Base-by-base conservation (phyloP, 2,113 vertebrate species). In the Nestor notabilis region DNA sequence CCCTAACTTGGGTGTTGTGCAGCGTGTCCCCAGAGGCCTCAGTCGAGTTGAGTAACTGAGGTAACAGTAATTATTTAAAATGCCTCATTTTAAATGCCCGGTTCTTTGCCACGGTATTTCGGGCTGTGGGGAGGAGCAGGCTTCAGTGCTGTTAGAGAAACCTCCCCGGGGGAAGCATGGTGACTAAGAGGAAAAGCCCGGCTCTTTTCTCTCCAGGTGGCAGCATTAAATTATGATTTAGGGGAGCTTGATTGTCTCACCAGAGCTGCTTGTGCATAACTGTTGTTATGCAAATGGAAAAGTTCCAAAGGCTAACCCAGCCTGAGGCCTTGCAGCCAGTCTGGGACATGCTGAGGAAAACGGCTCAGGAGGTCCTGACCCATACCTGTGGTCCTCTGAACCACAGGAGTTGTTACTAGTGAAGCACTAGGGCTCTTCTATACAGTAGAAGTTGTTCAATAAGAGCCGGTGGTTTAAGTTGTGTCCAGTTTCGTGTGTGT, bases 121-220 rank as follows among this genome's bases (percentile, higher is more conserved):
- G 17, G 46, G 78, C 82, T 91, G 90, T 49, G 31, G 58, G 55
- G 84, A 74, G 74, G 53, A 94, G 92, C 39, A 28, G 1, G 77
- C 78, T 86, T 58, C 19, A 2, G 41, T 15, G 4, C 64, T 87
- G 60, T 61, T 82, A 87, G 55, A 81, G 80, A 75, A 92, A 68
- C 80, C 92, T 92, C 80, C 76, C 79, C 1, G 44, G 72, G 89
- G 90, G n/a, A 83, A 56, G 70, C 90, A 13, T 18, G 37, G 88
- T 96, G 95, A 93, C 85, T 88, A 71, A 80, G 71, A 80, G 93
- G 85, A 89, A 80, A 52, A 85, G 83, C 75, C 71, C 55, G 68
- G 58, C 76, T 76, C 43, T 74, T 74, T 83, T 70, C 70, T 84
- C 60, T 92, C 52, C 65, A 76, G 47, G 88, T 65, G 90, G 70